A percentile compares a stretch with the other conserved stretches of the same genome.
Evolutionary conservation across 1,140 invertebrate genomes (phyloP).

Genomic region (Thaumetopoea pityocampa): DNA sequence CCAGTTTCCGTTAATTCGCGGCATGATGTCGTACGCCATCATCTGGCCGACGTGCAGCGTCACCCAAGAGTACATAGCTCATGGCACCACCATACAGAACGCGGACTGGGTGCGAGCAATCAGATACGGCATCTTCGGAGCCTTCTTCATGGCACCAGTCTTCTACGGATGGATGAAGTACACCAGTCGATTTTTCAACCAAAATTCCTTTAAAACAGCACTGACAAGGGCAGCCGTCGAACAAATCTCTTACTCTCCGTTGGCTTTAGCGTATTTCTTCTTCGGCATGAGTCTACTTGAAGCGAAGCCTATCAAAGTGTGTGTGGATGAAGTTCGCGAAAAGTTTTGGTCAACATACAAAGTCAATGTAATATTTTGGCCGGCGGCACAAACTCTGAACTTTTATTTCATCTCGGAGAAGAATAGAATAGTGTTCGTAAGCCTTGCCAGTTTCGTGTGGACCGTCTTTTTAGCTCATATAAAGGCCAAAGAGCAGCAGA

Average conservation of each 20-base stretch:
- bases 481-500: constrained; percentile 80
- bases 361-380: constrained; percentile 81
- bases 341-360: constrained; percentile 89
- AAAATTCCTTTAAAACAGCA: constrained; percentile 34
- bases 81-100: constrained; percentile 33
- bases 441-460: constrained; percentile 88
- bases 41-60: constrained; percentile 83
- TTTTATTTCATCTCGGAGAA: constrained; percentile 86
- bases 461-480: constrained; percentile 90
- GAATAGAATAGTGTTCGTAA: constrained; percentile 88
- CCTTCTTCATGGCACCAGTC: constrained; percentile 62
- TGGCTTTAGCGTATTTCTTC: constrained; percentile 87
- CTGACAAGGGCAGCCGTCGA: constrained; percentile 79
- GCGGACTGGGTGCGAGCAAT: constrained; percentile 40
- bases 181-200: constrained; percentile 40
- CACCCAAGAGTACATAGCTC: constrained; percentile 77
- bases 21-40: constrained; percentile 83
- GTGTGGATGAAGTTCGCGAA: constrained; percentile 82
- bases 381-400: constrained; percentile 88
- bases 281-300: constrained; percentile 88
- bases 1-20: constrained; percentile 70
- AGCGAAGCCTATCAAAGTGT: constrained; percentile 79
- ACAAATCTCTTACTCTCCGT: constrained; percentile 87
- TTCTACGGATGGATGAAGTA: constrained; percentile 61
- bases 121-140: constrained; percentile 46